These are phyloP conservation scores for Petrocephalus zakoni DNA, from an alignment of 2,113 vertebrate genomes.

Conservation along the genomic window DNA sequence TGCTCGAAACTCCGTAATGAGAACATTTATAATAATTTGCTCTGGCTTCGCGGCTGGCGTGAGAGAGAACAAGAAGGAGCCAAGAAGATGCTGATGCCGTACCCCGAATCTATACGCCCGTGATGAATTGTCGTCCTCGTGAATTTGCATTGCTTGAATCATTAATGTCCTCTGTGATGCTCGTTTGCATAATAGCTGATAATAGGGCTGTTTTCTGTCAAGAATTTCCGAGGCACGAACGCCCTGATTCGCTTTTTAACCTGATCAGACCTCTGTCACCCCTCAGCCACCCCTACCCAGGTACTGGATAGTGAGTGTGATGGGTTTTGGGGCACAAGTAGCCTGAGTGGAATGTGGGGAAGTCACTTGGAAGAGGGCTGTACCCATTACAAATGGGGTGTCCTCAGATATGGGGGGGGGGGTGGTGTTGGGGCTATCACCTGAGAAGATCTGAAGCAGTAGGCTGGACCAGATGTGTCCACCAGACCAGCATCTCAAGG, in stretches of 20 bases:
- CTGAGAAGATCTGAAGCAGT: background rate
- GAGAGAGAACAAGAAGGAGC: too few species aligned
- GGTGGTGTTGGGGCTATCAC: background rate
- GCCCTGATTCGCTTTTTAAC: background rate
- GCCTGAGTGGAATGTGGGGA: background rate
- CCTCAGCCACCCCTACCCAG: background rate
- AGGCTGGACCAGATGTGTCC: background rate
- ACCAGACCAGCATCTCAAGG: background rate
- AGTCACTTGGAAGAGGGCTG: background rate
- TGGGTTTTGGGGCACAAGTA: background rate
- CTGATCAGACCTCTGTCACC: background rate
- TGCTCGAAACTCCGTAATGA: background rate
- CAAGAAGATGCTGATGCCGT: background rate
- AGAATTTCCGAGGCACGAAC: background rate
- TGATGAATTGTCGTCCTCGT: background rate
- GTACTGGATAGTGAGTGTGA: background rate
- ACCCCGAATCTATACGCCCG: background rate
- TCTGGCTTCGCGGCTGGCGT: background rate
- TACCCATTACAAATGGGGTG: background rate
- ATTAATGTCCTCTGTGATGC: background rate
- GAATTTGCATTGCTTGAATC: background rate
- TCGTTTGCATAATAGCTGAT: background rate
- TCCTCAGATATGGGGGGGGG: background rate
- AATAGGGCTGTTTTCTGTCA: background rate
- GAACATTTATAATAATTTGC: conserved; percentile 18